These are phyloP conservation scores for Prunella himalayana DNA, from an alignment of 2,113 vertebrate genomes.

Conservation along the genomic window DNA sequence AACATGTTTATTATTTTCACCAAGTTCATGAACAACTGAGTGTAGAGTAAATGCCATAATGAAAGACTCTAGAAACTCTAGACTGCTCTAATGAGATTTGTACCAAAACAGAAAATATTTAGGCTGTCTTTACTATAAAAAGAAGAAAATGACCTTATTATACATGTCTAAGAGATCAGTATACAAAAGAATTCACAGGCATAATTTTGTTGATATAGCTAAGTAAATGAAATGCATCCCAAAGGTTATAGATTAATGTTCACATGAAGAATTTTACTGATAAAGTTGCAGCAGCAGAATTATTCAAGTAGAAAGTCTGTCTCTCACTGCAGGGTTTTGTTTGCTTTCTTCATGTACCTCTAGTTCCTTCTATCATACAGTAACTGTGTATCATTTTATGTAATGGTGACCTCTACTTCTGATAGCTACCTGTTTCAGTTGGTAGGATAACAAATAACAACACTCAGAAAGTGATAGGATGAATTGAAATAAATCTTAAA, in stretches of 20 bases:
- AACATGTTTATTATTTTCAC: background rate
- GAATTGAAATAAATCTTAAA: background rate
- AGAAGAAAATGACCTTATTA: background rate
- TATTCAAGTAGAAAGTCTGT: background rate
- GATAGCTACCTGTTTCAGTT: rapidly evolving
- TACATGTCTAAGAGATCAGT: background rate
- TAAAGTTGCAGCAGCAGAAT: background rate
- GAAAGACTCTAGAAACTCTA: background rate
- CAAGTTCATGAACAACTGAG: background rate
- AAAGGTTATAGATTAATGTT: background rate
- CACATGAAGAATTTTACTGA: background rate
- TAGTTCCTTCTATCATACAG: background rate
- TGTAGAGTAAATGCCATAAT: background rate
- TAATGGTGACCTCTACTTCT: background rate
- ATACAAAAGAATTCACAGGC: background rate
- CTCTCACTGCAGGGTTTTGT: background rate
- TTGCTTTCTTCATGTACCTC: background rate
- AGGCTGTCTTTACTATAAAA: background rate
- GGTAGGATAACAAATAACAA: background rate
- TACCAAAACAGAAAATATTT: background rate
- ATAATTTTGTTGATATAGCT: background rate
- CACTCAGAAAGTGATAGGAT: background rate
- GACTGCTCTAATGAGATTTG: background rate
- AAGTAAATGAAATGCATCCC: background rate
- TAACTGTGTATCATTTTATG: background rate